Percentiles rank a stretch among this genome's conserved stretches.
These are phyloP conservation scores for Gallinago media DNA, from an alignment of 2,113 vertebrate genomes.

Conservation along the genomic window DNA sequence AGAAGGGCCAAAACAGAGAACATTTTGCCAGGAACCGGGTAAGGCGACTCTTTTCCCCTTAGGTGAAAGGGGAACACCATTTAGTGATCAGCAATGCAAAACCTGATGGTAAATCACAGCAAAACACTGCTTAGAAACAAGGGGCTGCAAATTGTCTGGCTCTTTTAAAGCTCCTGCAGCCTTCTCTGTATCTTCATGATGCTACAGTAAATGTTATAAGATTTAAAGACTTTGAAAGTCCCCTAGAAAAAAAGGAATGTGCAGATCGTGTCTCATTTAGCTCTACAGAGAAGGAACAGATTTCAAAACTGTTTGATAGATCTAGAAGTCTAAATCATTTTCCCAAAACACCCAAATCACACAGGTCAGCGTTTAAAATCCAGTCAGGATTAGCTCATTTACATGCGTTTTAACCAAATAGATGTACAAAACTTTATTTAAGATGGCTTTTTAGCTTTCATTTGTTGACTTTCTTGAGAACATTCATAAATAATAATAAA, in stretches of 20 bases:
- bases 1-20: not conserved
- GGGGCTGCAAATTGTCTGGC: not conserved
- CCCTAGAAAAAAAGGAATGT: not conserved
- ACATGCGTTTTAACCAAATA: fast-evolving
- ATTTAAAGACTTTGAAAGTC: not conserved
- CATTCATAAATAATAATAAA: not conserved
- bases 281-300: not conserved
- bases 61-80: not conserved
- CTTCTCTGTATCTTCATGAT: not conserved
- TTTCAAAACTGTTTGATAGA: not conserved
- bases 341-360: not conserved
- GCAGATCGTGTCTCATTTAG: not conserved
- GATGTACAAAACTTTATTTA: not conserved
- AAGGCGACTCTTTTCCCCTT: not conserved
- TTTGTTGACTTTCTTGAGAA: not conserved
- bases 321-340: not conserved
- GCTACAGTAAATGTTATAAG: not conserved
- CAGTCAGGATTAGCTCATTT: not conserved
- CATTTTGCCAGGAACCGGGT: not conserved
- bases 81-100: not conserved
- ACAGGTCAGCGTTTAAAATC: not conserved
- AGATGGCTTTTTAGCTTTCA: not conserved
- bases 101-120: not conserved
- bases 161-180: not conserved
- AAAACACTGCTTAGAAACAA: not conserved